A percentile compares a stretch with the other conserved stretches of the same genome.
Conservation (phyloP, 2,888 invertebrate genomes). For the Holacanthella duospinosa region DNA sequence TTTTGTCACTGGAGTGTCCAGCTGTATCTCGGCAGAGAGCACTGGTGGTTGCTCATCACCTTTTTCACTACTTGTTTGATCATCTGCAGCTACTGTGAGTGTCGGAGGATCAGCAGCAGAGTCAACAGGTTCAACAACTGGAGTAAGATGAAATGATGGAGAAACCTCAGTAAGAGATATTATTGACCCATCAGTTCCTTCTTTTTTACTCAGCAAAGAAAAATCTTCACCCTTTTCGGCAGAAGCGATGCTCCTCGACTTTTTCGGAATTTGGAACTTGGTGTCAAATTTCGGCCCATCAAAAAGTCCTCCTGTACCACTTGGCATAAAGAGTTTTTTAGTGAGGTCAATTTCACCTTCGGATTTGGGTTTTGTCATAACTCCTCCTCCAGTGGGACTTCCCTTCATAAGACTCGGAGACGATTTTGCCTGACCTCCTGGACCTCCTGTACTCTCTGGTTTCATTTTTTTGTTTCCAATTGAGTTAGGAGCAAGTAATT, state of each 20-base stretch:
- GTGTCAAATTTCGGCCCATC: constrained; percentile 29
- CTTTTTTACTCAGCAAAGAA: neutral
- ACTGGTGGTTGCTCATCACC: neutral
- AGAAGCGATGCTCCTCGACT: constrained; percentile 13
- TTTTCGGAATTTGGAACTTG: constrained; percentile 37
- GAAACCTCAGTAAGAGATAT: neutral
- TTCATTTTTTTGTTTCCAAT: constrained; percentile 12
- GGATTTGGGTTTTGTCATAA: constrained; percentile 12
- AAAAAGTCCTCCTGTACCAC: constrained; percentile 20
- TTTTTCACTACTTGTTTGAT: constrained; percentile 11
- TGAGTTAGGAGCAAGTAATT: neutral
- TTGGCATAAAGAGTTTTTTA: constrained; percentile 26
- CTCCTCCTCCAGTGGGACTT: neutral
- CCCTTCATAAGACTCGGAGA: neutral
- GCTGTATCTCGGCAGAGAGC: neutral
- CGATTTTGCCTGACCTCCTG: neutral
- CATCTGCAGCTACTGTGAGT: neutral
- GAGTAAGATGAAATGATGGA: neutral
- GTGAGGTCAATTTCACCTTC: constrained; percentile 28
- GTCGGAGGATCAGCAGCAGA: constrained; percentile 2
- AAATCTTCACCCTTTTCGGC: neutral
- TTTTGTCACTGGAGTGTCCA: neutral
- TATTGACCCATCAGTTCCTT: neutral
- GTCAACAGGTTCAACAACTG: neutral
- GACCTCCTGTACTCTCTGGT: constrained; percentile 3